Evolutionary conservation across 2,888 invertebrate species (phyloP), one percentile per base, ranked within the genome.

Genomic region (Oligia fasciuncula): DNA sequence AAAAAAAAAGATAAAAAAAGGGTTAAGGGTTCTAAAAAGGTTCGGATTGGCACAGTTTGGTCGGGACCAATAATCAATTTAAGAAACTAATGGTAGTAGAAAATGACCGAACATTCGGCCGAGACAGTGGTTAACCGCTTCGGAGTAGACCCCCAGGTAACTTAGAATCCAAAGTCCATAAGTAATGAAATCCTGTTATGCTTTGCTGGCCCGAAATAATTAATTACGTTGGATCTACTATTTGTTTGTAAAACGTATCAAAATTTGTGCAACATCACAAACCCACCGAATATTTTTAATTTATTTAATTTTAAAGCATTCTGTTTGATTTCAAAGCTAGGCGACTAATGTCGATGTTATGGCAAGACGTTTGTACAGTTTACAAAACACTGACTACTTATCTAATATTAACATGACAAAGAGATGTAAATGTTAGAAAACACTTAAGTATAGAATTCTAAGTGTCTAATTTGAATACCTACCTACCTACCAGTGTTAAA

Each of bases 351-450:
- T n/a, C 17, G 17, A 4, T 62, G 17, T 71, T 43, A 29, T 19
- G 43, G 71, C 43, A 43, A 71, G 2, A 43, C 62, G 6, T 19
- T 19, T 62, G 62, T 19, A 43, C 4, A 43, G 6, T 13, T 65
- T 65, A 71, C 57, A 19, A 51, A 71, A n/a, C n/a, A n/a, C 9
- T 14, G n/a, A 1, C n/a, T 29, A 51, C 29, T 17, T 29, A 29
- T 51, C 51, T 51, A 13, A 57, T 9, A 57, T 57, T 71, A 62
- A 60, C 60, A 62, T 72, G 62, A 43, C 40, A 62, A 62, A 72
- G 43, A 60, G 6, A 29, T 72, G 43, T 71, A 29, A 71, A 71
- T 71, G 71, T 60, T 13, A 5, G 71, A 29, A 62, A 60, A 29
- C 29, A 29, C 29, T 29, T 29, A 29, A 29, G 29, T 29, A 29